Percentiles rank a stretch among this genome's conserved stretches.
phyloP scores from a whole-genome alignment of 2,797 vertebrate species.

The Pseudocheirus occidentalis region DNA sequence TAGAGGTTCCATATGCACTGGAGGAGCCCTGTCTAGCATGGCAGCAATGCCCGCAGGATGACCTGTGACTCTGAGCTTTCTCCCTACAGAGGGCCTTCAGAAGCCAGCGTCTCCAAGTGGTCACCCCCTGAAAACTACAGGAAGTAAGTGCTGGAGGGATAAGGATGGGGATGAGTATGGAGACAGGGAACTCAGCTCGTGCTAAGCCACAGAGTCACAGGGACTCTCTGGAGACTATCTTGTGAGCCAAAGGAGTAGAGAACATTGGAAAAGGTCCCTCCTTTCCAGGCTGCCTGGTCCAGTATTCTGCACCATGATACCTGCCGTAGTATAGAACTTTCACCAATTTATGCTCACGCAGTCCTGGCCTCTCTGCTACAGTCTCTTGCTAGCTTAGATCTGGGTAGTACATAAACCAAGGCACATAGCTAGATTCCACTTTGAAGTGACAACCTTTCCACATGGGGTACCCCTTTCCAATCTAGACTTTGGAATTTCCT shows the following conservation, averaged over 20 bases:
- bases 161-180: neutral
- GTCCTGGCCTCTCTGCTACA: neutral
- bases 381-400: neutral
- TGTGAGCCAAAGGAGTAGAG: constrained; percentile 18
- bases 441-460: neutral
- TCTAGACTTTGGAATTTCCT: neutral
- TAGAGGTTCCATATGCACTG: accelerated
- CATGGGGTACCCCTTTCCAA: neutral
- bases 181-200: neutral
- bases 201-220: neutral
- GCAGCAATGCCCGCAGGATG: constrained; percentile 33
- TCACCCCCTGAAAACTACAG: constrained; percentile 99
- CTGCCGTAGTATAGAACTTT: neutral
- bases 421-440: neutral
- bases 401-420: neutral
- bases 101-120: constrained; percentile 89
- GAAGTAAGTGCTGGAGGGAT: constrained; percentile 88
- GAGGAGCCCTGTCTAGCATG: neutral
- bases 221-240: neutral
- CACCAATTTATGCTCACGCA: neutral
- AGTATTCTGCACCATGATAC: neutral
- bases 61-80: constrained; percentile 28
- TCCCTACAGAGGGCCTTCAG: constrained; percentile 85
- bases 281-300: neutral
- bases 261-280: neutral